Evolutionary conservation across 2,113 vertebrate genomes (phyloP).

Genomic region (Heteronetta atricapilla): DNA sequence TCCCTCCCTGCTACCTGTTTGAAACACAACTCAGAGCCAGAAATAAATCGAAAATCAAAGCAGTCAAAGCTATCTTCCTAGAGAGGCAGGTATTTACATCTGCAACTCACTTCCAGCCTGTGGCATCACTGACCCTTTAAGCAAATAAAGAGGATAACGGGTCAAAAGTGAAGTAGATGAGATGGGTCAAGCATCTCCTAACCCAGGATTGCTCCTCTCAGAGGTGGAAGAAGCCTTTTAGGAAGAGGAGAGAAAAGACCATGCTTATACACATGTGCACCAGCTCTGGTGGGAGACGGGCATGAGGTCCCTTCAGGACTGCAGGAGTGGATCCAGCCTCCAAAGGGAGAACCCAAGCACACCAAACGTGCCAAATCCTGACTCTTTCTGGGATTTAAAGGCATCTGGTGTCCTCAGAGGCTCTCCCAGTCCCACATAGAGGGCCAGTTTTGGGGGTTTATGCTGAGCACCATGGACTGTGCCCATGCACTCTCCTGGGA

Average conservation of each 20-base stretch:
- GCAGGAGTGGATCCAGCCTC: not conserved
- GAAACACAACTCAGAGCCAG: not conserved
- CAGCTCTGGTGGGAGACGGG: not conserved
- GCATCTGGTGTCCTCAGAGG: not conserved
- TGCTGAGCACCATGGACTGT: not conserved
- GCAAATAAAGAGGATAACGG: not conserved
- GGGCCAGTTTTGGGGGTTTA: not conserved
- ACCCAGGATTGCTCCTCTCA: not conserved
- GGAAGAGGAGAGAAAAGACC: not conserved
- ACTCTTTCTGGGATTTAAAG: not conserved
- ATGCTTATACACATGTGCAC: not conserved
- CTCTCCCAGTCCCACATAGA: not conserved
- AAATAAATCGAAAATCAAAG: not conserved
- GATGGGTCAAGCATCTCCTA: not conserved
- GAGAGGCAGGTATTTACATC: not conserved
- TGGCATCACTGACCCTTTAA: not conserved
- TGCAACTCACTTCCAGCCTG: not conserved
- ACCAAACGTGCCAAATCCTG: not conserved
- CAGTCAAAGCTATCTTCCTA: not conserved
- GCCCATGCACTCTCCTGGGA: not conserved
- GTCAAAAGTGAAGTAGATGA: not conserved
- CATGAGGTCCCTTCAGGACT: fast-evolving
- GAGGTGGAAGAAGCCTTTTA: not conserved
- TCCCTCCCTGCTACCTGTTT: not conserved
- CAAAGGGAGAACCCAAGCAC: fast-evolving